These are phyloP conservation scores for Notolabrus celidotus DNA, from an alignment of 2,797 vertebrate genomes.

Conservation along the genomic window DNA sequence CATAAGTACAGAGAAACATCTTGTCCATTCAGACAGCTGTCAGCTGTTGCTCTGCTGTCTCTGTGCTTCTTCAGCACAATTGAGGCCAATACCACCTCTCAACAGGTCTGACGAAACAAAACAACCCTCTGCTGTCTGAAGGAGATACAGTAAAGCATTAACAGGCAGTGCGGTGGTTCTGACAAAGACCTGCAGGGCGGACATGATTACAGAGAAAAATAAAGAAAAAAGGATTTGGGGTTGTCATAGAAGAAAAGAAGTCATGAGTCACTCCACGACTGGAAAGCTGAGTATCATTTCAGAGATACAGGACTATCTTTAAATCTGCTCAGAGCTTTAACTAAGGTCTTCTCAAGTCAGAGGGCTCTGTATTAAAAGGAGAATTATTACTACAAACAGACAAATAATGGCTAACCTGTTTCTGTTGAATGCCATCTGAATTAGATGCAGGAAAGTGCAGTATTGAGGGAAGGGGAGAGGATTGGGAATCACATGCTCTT, in stretches of 20 bases:
- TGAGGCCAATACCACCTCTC: constrained; percentile 22
- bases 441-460: constrained; percentile 10
- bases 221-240: constrained; percentile 17
- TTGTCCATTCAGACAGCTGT: constrained; percentile 52
- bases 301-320: constrained; percentile 20
- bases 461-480: not conserved
- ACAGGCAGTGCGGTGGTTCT: constrained; percentile 25
- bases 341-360: constrained; percentile 25
- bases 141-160: constrained; percentile 42
- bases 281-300: constrained; percentile 27
- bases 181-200: constrained; percentile 31
- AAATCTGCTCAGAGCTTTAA: constrained; percentile 28
- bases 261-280: constrained; percentile 24
- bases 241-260: constrained; percentile 25
- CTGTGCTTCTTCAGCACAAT: constrained; percentile 54
- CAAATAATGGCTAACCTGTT: constrained; percentile 37
- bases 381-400: constrained; percentile 43
- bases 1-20: constrained; percentile 37
- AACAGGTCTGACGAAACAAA: constrained; percentile 40
- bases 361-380: constrained; percentile 23
- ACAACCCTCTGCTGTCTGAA: constrained; percentile 37
- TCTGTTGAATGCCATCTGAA: constrained; percentile 30
- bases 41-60: constrained; percentile 43
- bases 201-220: constrained; percentile 42
- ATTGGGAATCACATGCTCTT: constrained; percentile 36